These are phyloP conservation scores for Artemisiospiza belli DNA, from an alignment of 2,113 vertebrate species.

Conservation along the genomic window DNA sequence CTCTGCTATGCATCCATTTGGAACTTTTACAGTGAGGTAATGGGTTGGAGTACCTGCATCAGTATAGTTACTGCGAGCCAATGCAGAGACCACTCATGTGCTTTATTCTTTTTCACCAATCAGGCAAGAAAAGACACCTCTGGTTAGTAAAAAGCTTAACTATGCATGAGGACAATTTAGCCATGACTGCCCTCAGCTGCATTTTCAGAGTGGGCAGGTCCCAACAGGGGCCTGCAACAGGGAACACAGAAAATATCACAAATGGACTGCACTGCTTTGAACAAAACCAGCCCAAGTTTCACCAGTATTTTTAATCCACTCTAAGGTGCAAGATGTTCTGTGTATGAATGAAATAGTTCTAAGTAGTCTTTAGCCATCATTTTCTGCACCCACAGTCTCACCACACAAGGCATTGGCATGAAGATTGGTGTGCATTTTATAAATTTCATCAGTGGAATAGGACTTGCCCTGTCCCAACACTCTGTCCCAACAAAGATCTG, in stretches of 20 bases:
- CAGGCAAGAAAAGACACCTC: neutral
- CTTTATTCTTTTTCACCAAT: neutral
- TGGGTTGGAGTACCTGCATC: neutral
- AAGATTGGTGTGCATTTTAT: neutral
- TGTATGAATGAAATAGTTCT: neutral
- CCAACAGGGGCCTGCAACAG: neutral
- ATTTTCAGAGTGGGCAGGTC: neutral
- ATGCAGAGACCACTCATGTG: neutral
- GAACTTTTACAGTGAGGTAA: neutral
- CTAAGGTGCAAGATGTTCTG: neutral
- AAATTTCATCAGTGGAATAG: neutral
- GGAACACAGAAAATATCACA: neutral
- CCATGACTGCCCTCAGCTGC: neutral
- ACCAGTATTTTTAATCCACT: neutral
- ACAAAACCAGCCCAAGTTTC: neutral
- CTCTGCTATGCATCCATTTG: neutral
- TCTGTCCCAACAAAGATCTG: neutral
- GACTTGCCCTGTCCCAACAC: neutral
- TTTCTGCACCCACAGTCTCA: neutral
- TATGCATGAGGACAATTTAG: neutral
- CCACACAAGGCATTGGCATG: neutral
- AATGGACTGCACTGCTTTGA: neutral
- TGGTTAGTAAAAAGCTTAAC: neutral
- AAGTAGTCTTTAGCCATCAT: neutral
- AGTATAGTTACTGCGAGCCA: neutral